phyloP scores from a whole-genome alignment of 2,888 invertebrate species.

The Trichogramma evanescens region DNA sequence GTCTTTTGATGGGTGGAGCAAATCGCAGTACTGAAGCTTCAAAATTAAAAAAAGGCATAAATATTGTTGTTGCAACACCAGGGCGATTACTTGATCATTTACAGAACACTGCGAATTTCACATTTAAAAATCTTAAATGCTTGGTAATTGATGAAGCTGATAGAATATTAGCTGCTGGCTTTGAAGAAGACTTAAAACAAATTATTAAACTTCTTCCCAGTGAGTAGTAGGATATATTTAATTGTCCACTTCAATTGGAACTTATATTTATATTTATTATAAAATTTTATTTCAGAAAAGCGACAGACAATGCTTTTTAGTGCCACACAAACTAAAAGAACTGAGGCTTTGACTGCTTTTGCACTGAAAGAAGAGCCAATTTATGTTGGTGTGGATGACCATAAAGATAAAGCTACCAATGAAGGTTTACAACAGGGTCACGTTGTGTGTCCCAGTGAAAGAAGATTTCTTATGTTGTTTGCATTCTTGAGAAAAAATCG shows the following conservation, averaged over 20 bases:
- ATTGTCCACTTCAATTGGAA: slow-evolving; percentile 74
- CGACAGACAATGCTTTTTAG: slow-evolving; percentile 97
- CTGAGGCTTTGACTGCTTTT: slow-evolving; percentile 76
- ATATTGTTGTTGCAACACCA: slow-evolving; percentile 92
- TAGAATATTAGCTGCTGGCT: slow-evolving; percentile 92
- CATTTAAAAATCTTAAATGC: slow-evolving; percentile 90
- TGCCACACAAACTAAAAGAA: slow-evolving; percentile 90
- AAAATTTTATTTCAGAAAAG: slow-evolving; percentile 59
- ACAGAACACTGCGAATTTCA: slow-evolving; percentile 84
- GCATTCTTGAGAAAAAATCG: slow-evolving; percentile 94
- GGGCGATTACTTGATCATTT: slow-evolving; percentile 92
- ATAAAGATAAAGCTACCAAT: slow-evolving; percentile 73
- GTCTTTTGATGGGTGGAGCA: slow-evolving; percentile 92
- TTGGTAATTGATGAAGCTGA: slow-evolving; percentile 97
- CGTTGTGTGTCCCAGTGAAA: slow-evolving; percentile 90
- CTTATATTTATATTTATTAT: background rate
- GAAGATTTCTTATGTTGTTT: slow-evolving; percentile 87
- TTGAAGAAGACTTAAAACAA: slow-evolving; percentile 94
- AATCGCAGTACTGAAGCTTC: slow-evolving; percentile 85
- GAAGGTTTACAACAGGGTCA: slow-evolving; percentile 82
- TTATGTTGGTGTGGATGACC: slow-evolving; percentile 90
- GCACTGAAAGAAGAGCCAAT: slow-evolving; percentile 90
- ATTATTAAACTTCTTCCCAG: slow-evolving; percentile 88
- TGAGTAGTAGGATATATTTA: slow-evolving; percentile 50
- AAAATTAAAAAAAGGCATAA: slow-evolving; percentile 84